Evolutionary conservation across 2,888 invertebrate genomes (phyloP).

Genomic region (Euspilapteryx auroguttella): DNA sequence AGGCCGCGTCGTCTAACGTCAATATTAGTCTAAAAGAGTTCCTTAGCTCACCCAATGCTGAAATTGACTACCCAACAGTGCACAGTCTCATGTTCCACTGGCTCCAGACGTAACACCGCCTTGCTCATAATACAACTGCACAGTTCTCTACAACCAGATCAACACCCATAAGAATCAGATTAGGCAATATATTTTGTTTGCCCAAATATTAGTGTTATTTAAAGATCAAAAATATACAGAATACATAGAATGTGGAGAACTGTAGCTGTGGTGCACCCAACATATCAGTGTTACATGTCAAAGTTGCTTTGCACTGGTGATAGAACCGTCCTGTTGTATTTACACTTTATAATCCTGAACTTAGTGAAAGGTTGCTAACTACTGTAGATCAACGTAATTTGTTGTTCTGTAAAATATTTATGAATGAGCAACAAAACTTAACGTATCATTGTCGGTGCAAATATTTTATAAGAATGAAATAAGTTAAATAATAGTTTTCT

Average conservation of each 20-base stretch:
- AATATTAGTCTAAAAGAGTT: slow-evolving; percentile 35
- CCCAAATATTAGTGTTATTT: neutral
- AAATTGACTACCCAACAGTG: slow-evolving; percentile 48
- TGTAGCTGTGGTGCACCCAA: no score
- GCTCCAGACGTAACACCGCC: slow-evolving; percentile 47
- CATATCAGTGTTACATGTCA: slow-evolving; percentile 3
- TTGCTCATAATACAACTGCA: slow-evolving; percentile 1
- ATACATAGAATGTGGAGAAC: no score
- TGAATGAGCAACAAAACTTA: no score
- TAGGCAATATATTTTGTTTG: no score
- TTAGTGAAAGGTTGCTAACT: no score
- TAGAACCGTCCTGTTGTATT: slow-evolving; percentile 7
- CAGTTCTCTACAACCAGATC: neutral
- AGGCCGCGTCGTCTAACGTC: slow-evolving; percentile 16
- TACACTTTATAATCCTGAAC: no score
- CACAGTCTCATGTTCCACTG: slow-evolving; percentile 58
- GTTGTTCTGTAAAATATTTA: no score
- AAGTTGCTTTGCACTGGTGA: slow-evolving; percentile 3
- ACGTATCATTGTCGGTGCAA: no score
- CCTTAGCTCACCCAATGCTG: slow-evolving; percentile 41
- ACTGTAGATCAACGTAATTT: no score
- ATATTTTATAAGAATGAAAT: no score
- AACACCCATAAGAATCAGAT: neutral
- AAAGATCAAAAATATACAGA: neutral
- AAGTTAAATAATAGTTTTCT: no score